Evolutionary conservation across 2,797 vertebrate species (phyloP).

Genomic region (Heliangelus exortis): DNA sequence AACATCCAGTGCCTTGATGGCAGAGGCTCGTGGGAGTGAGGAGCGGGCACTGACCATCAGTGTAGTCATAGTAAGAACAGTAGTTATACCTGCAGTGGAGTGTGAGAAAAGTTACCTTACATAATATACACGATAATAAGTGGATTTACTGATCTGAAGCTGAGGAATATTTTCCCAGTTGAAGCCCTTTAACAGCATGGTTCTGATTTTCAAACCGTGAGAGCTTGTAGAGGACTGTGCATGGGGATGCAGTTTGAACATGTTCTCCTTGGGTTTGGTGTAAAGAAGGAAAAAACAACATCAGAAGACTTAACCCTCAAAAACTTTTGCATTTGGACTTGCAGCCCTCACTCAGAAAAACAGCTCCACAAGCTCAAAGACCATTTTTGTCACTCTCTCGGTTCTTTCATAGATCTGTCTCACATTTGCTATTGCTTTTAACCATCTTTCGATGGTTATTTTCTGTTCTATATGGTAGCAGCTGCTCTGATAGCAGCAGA

Average conservation of each 20-base stretch:
- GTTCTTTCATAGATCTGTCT: background rate
- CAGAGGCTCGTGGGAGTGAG: conserved; percentile 92
- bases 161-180: background rate
- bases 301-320: background rate
- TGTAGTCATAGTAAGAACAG: conserved; percentile 98
- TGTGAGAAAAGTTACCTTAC: background rate
- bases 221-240: background rate
- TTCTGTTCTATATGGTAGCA: background rate
- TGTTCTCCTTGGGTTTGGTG: background rate
- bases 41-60: conserved; percentile 97
- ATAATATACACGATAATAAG: background rate
- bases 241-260: background rate
- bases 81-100: conserved; percentile 90
- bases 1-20: conserved; percentile 96
- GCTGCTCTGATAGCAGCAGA: background rate
- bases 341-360: background rate
- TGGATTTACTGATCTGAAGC: background rate
- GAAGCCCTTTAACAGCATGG: background rate
- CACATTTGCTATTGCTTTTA: background rate
- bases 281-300: background rate
- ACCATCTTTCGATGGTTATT: background rate
- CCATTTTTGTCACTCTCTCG: background rate
- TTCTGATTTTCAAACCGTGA: background rate
- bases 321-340: background rate
- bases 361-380: background rate